These are phyloP conservation scores for Progne subis DNA, from an alignment of 2,113 vertebrate genomes.

Conservation along the genomic window DNA sequence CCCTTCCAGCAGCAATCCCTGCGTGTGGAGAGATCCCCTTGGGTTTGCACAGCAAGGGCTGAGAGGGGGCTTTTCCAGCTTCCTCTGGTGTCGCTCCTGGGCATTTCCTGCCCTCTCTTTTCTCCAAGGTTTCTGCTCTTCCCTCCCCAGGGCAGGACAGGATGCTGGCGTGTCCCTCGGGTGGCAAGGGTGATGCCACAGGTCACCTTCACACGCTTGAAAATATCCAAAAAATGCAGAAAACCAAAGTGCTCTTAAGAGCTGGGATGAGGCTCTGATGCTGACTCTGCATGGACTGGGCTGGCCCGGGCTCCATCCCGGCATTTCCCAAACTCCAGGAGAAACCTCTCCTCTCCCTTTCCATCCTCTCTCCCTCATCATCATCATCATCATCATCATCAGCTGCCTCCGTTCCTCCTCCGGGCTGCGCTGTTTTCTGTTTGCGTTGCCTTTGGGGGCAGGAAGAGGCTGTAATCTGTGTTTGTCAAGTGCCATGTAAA, in stretches of 20 bases:
- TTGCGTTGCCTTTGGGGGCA: not conserved
- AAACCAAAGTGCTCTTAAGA: not conserved
- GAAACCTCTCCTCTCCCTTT: not conserved
- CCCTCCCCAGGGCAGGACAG: not conserved
- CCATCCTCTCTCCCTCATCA: not conserved
- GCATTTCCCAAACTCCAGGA: not conserved
- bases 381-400: not conserved
- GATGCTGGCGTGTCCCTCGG: fast-evolving
- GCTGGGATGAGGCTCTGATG: not conserved
- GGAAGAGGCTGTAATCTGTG: not conserved
- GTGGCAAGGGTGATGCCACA: fast-evolving
- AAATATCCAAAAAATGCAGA: not conserved
- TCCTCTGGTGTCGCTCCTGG: not conserved
- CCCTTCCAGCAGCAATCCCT: not conserved
- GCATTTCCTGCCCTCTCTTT: not conserved
- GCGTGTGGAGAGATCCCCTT: not conserved
- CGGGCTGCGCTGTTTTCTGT: not conserved
- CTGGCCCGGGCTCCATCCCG: not conserved
- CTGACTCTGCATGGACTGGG: not conserved
- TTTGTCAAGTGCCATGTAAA: slow-evolving; percentile 50
- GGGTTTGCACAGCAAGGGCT: not conserved
- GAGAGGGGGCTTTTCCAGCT: not conserved
- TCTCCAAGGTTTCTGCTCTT: not conserved
- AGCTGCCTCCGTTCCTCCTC: not conserved
- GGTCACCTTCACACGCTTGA: not conserved